phyloP scores from a whole-genome alignment of 2,888 invertebrate genomes.

The Steinernema carpocapsae region DNA sequence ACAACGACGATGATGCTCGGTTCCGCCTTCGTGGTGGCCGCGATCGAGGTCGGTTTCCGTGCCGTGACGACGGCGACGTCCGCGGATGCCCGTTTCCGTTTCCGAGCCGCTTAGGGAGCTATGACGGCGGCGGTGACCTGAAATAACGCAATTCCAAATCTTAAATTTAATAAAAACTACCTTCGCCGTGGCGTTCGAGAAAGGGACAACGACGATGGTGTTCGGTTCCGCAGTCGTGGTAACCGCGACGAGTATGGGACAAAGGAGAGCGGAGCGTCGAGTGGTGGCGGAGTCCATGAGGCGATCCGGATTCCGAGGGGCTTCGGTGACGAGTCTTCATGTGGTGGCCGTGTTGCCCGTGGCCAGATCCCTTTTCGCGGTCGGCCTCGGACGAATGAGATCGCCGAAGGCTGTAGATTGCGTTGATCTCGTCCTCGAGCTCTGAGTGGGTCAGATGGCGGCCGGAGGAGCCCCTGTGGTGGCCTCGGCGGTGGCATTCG shows the following conservation, averaged over 20 bases:
- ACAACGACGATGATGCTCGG: background rate
- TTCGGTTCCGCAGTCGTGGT: background rate
- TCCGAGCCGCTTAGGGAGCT: background rate
- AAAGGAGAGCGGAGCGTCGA: no score
- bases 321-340: background rate
- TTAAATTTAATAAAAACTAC: no score
- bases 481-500: background rate
- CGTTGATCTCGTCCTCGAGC: background rate
- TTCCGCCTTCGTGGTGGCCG: background rate
- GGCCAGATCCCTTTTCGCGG: background rate
- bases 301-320: background rate
- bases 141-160: background rate
- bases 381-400: background rate
- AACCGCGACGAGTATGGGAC: background rate
- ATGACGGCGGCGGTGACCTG: background rate
- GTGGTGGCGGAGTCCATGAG: background rate
- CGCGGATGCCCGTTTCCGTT: background rate
- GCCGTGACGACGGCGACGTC: background rate
- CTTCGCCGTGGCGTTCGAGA: no score
- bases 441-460: background rate
- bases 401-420: background rate
- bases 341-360: background rate
- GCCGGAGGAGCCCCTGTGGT: background rate
- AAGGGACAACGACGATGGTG: background rate
- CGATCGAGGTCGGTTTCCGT: no score